A percentile compares a stretch with the other conserved stretches of the same genome.
These are phyloP conservation scores for Iselma pallidipennis DNA, from an alignment of 2,888 invertebrate species.

Conservation along the genomic window DNA sequence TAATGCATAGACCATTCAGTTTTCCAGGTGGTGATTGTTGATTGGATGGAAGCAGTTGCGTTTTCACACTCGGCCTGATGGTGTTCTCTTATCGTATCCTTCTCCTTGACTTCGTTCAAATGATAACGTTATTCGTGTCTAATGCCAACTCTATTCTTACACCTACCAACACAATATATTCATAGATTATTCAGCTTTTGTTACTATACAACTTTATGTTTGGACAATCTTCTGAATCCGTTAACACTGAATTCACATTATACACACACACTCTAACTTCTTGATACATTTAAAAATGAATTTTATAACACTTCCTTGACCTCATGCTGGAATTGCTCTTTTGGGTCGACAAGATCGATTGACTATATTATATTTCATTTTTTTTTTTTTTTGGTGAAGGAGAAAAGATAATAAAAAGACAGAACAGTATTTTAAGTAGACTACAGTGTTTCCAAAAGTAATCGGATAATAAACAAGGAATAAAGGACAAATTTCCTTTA, in stretches of 20 bases:
- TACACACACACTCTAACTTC: slow-evolving; percentile 10
- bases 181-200: slow-evolving; percentile 30
- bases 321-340: background rate
- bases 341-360: background rate
- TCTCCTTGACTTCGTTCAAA: slow-evolving; percentile 37
- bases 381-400: background rate
- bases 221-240: slow-evolving; percentile 23
- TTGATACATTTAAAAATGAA: slow-evolving; percentile 16
- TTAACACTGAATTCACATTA: slow-evolving; percentile 21
- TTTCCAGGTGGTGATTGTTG: slow-evolving; percentile 9
- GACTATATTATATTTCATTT: background rate
- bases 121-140: slow-evolving; percentile 37
- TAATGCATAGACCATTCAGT: slow-evolving; percentile 7
- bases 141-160: slow-evolving; percentile 34
- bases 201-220: slow-evolving; percentile 20
- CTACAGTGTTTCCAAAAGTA: background rate
- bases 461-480: background rate
- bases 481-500: background rate
- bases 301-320: slow-evolving; percentile 20
- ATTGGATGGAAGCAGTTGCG: slow-evolving; percentile 29
- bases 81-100: slow-evolving; percentile 35
- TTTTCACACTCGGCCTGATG: slow-evolving; percentile 29
- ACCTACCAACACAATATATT: slow-evolving; percentile 34
- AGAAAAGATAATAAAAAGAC: background rate
- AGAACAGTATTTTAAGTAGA: background rate